These are phyloP conservation scores for Falco rusticolus DNA, from an alignment of 2,797 vertebrate genomes.

Conservation along the genomic window DNA sequence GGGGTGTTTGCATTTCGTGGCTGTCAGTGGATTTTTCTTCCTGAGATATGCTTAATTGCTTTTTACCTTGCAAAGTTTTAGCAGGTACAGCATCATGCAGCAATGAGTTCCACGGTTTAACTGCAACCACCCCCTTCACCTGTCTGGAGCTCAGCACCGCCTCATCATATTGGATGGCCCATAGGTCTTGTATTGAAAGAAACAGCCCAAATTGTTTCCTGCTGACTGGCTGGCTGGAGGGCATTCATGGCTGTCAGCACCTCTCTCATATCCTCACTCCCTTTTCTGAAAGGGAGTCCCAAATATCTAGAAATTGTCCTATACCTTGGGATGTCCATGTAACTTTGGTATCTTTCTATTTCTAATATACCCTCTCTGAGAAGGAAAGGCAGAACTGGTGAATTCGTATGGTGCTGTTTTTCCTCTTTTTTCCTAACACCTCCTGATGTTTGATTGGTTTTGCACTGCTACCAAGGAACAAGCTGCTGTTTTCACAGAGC, in stretches of 20 bases:
- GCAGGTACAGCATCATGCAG: background rate
- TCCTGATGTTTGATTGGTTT: background rate
- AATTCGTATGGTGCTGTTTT: fast-evolving
- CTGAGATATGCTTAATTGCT: background rate
- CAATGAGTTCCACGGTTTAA: background rate
- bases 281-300: background rate
- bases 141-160: background rate
- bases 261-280: background rate
- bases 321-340: background rate
- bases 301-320: background rate
- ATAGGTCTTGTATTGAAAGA: background rate
- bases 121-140: background rate
- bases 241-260: background rate
- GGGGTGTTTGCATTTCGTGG: background rate
- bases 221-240: background rate
- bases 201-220: background rate
- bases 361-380: background rate
- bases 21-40: background rate
- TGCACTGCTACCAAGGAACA: background rate
- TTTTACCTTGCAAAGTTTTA: background rate
- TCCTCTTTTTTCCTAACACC: background rate
- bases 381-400: background rate
- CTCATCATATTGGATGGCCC: background rate
- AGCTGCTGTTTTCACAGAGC: background rate
- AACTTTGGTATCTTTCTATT: background rate